Conservation (phyloP, 2,888 invertebrate species). For the Itoplectis maculator region DNA sequence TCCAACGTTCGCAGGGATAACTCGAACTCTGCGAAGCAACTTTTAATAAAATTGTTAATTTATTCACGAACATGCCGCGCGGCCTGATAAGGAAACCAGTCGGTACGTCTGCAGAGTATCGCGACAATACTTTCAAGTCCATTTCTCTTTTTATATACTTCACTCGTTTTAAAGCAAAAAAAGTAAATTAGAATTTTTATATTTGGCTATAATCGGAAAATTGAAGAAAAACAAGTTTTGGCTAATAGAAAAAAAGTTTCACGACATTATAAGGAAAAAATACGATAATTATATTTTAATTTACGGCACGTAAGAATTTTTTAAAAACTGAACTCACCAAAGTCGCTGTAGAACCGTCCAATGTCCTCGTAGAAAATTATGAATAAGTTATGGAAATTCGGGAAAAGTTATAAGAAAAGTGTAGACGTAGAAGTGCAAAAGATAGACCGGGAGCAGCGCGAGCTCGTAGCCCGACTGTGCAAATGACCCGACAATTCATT, state of each 20-base stretch:
- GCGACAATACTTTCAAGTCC: neutral
- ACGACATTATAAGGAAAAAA: neutral
- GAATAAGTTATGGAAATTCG: neutral
- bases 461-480: conserved; percentile 77
- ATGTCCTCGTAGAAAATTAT: neutral
- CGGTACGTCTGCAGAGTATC: neutral
- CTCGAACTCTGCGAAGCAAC: neutral
- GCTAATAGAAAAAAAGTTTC: too few species aligned
- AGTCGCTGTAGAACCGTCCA: neutral
- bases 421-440: neutral
- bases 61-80: conserved; percentile 27
- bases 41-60: conserved; percentile 21
- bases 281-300: neutral
- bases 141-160: neutral
- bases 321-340: conserved; percentile 1
- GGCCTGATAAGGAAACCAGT: conserved; percentile 40
- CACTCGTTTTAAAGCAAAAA: too few species aligned
- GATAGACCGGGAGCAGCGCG: conserved; percentile 59
- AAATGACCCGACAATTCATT: conserved; percentile 79
- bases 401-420: conserved; percentile 18
- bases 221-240: too few species aligned
- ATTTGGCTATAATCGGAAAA: too few species aligned
- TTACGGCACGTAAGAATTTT: neutral
- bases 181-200: too few species aligned
- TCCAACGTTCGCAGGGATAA: neutral